Evolutionary conservation across 2,797 vertebrate species (phyloP), one percentile per base, ranked within the genome.

Genomic region (Chanos chanos): DNA sequence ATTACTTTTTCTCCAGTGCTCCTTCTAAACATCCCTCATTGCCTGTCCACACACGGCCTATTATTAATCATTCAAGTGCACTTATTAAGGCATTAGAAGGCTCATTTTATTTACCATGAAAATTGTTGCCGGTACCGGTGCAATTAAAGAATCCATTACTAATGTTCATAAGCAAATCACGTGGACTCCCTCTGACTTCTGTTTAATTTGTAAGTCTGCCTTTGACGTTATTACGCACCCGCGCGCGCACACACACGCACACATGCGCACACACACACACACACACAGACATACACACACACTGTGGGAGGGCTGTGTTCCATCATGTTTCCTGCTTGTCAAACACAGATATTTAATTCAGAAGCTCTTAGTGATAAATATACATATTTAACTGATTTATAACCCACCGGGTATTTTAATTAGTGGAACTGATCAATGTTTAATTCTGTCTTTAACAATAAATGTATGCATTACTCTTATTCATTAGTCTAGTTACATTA

Each of bases 401-500:
- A 83, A 80, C 79, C 83, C 80, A 72, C 74, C 75, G 78, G 78
- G 81, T 81, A 75, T 87, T 86, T 88, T 89, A 91, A 91, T 91
- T 90, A 88, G 83, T 77, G 73, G 79, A 82, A 81, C 81, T 79
- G 77, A 87, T 89, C 73, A 84, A 89, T 87, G 81, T 87, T 90
- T 89, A 85, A 89, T 85, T 83, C 71, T 71, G 74, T 84, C 81
- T 89, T 88, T 90, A 87, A 88, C 86, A 88, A 87, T 89, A 87
- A 85, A 87, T 89, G 86, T 85, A 79, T 80, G 82, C 83, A 81
- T 83, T 88, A 83, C 83, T 87, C 86, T 87, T 83, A 87, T 86
- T 81, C 79, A 77, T 72, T n/a, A n/a, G n/a, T n/a, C 77, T 78
- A 81, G 83, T 80, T 80, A 81, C 79, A 84, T 77, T 79, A 84